phyloP scores from a whole-genome alignment of 2,797 vertebrate species.

The Odontamblyopus lacepedii region DNA sequence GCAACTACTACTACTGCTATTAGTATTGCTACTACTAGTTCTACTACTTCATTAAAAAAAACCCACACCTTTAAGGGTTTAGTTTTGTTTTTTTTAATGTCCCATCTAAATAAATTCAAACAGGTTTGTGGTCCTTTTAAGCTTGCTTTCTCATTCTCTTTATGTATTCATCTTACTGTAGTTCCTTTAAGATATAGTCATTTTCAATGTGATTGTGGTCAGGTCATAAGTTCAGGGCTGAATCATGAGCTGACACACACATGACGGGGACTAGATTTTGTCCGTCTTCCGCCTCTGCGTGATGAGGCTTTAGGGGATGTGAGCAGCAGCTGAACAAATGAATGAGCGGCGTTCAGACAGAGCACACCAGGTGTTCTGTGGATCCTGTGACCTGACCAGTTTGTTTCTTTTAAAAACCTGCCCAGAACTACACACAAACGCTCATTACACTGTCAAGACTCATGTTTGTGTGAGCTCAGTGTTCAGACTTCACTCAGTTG shows the following conservation, averaged over 20 bases:
- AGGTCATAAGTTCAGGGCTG: constrained; percentile 4
- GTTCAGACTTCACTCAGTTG: neutral
- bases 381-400: constrained; percentile 17
- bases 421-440: neutral
- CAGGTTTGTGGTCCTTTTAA: too few relatives aligned
- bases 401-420: neutral
- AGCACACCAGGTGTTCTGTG: constrained; percentile 50
- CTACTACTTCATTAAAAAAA: too few relatives aligned
- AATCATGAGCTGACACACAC: neutral
- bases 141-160: too few relatives aligned
- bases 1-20: too few relatives aligned
- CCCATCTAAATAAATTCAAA: too few relatives aligned
- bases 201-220: neutral
- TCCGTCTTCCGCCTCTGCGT: constrained; percentile 17
- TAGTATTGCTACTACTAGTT: too few relatives aligned
- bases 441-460: neutral
- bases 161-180: neutral
- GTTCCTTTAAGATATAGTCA: neutral
- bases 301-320: constrained; percentile 20
- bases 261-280: neutral
- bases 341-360: constrained; percentile 58
- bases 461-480: neutral
- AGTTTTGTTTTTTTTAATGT: too few relatives aligned
- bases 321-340: constrained; percentile 69
- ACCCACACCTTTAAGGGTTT: too few relatives aligned